A percentile compares a stretch with the other conserved stretches of the same genome.
phyloP scores from a whole-genome alignment of 2,888 invertebrate genomes.

The Cheilosia urbana region DNA sequence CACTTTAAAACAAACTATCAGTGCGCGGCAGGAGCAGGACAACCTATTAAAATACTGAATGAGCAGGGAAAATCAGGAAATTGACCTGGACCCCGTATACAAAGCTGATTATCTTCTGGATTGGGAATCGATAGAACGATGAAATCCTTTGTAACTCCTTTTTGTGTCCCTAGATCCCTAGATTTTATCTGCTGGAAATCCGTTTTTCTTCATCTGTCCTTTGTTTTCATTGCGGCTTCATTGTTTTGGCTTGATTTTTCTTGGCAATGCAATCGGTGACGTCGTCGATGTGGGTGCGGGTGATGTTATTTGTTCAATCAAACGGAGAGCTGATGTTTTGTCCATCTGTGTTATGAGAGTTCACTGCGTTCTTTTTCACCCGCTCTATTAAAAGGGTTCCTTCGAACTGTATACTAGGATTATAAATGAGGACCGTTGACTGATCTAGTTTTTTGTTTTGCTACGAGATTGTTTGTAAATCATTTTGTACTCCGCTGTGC shows the following conservation, averaged over 20 bases:
- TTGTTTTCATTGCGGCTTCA: not conserved
- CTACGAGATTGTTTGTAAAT: not conserved
- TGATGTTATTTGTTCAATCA: slow-evolving; percentile 61
- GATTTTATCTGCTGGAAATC: slow-evolving; percentile 67
- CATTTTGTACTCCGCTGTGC: not conserved
- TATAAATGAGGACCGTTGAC: slow-evolving; percentile 28
- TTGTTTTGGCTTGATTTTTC: slow-evolving; percentile 16
- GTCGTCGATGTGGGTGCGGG: slow-evolving; percentile 7
- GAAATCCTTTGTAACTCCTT: slow-evolving; percentile 63
- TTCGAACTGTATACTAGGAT: slow-evolving; percentile 32
- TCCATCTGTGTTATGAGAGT: slow-evolving; percentile 43
- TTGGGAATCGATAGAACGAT: slow-evolving; percentile 69
- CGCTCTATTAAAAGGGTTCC: not conserved
- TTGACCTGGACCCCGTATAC: slow-evolving; percentile 59
- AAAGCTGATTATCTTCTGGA: slow-evolving; percentile 71
- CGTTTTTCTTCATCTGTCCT: slow-evolving; percentile 36
- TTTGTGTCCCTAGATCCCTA: slow-evolving; percentile 47
- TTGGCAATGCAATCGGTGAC: slow-evolving; percentile 8
- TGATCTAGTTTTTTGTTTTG: slow-evolving; percentile 23
- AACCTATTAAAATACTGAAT: slow-evolving; percentile 54
- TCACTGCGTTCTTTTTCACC: slow-evolving; percentile 3
- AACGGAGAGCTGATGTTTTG: slow-evolving; percentile 60
- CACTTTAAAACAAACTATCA: slow-evolving; percentile 30
- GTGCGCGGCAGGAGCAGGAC: slow-evolving; percentile 1
- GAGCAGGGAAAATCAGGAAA: slow-evolving; percentile 30